Evolutionary conservation across 2,113 vertebrate species (phyloP), one percentile per base, ranked within the genome.

Genomic region (Scomber colias): DNA sequence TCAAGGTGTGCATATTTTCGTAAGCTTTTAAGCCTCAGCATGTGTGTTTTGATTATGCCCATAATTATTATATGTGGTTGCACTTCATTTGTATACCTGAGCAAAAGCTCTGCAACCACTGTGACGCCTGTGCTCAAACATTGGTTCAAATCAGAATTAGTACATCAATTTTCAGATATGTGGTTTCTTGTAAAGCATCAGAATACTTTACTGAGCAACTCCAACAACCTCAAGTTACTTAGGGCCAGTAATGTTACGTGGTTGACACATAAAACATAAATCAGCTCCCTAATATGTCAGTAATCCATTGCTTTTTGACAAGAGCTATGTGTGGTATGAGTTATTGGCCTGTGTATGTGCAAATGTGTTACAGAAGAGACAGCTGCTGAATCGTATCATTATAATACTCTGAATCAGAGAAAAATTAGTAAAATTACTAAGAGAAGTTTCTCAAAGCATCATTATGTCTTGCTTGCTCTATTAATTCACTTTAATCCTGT

Each of bases 301-400:
- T 83, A 68, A 77, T 77, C 68, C 60, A 87, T 68, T 2, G 46
- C 51, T 70, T 77, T 85, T 73, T 75, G 78, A 83, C 79, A 79
- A n/a, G 14, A 24, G 51, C 46, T 75, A 71, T 75, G 71, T 57
- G 1, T 27, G 35, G 63, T 46, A 65, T 55, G 76, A 81, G 44
- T 77, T 63, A 21, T 56, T 63, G 65, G 31, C 73, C 59, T 67
- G 30, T 63, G 53, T 64, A 35, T 31, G 19, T 79, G 70, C 66
- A 65, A 63, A 76, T 80, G 57, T 75, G 59, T 65, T 17, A 17
- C 68, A 79, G 53, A 61, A 59, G 70, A 80, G 14, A 75, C 87
- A 91, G 87, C 82, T 91, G 87, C 66, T 61, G 15, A 50, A 60
- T 79, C 70, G 10, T 46, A 54, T 80, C 62, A 61, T 51, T 16